A percentile compares a stretch with the other conserved stretches of the same genome.
Conservation (phyloP, 2,888 invertebrate genomes). For the Epirrita christyi region DNA sequence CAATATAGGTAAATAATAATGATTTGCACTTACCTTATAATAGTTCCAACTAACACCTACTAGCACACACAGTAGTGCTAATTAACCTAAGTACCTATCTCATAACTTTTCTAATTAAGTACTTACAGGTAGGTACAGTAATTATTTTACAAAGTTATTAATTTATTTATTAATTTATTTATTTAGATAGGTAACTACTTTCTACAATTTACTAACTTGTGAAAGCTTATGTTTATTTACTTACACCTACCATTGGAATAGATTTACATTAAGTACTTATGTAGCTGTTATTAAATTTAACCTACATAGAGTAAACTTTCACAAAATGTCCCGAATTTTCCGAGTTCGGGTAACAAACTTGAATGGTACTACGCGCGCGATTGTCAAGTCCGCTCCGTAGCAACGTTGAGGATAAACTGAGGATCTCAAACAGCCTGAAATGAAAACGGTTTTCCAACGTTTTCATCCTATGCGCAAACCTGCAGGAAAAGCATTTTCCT, state of each 20-base stretch:
- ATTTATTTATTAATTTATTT: neutral
- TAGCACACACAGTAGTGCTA: neutral
- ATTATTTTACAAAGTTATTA: neutral
- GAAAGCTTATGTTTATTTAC: neutral
- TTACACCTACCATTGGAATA: neutral
- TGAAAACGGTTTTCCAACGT: slow-evolving; percentile 64
- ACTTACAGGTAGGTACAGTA: too few species aligned
- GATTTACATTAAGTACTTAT: neutral
- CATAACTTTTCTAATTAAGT: neutral
- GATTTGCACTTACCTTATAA: neutral
- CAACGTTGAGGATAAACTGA: slow-evolving; percentile 70
- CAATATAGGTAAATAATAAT: too few species aligned
- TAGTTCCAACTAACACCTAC: neutral
- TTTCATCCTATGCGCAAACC: slow-evolving; percentile 74
- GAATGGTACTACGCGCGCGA: slow-evolving; percentile 38
- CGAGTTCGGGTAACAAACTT: slow-evolving; percentile 60
- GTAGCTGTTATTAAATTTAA: too few species aligned
- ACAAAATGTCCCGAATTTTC: slow-evolving; percentile 27
- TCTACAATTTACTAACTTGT: neutral
- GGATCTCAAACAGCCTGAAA: slow-evolving; percentile 49
- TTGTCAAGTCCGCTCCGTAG: slow-evolving; percentile 49
- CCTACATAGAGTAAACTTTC: neutral
- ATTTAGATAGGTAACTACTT: too few species aligned
- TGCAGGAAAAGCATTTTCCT: slow-evolving; percentile 62
- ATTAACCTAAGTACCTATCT: neutral